A percentile compares a stretch with the other conserved stretches of the same genome.
phyloP scores from a whole-genome alignment of 2,113 vertebrate species.

The Scopus umbretta region DNA sequence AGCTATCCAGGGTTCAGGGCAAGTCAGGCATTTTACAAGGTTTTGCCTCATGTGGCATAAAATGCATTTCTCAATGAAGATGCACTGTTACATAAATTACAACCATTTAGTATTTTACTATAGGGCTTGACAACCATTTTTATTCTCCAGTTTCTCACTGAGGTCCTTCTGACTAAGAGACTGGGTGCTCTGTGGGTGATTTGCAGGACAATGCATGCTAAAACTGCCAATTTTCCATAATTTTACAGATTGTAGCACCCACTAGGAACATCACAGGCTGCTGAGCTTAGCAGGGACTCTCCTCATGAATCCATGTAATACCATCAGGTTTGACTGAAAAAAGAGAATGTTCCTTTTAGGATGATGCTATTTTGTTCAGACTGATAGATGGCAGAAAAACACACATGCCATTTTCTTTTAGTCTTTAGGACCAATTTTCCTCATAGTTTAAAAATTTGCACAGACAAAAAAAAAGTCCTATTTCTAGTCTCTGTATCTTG shows the following conservation, averaged over 20 bases:
- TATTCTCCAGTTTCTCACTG: background rate
- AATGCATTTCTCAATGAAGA: background rate
- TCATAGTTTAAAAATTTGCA: background rate
- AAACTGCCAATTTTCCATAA: background rate
- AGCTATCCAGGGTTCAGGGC: background rate
- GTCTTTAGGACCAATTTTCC: background rate
- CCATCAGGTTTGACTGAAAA: background rate
- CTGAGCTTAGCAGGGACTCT: rapidly evolving
- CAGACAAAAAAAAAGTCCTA: background rate
- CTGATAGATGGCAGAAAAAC: background rate
- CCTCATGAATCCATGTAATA: background rate
- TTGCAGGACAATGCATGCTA: background rate
- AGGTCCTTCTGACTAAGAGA: background rate
- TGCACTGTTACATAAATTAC: background rate
- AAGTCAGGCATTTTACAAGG: background rate
- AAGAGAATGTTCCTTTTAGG: background rate
- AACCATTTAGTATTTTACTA: background rate
- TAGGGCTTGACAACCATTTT: background rate
- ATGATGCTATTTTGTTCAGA: background rate
- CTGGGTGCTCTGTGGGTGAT: background rate
- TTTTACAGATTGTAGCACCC: background rate
- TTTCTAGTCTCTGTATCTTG: background rate
- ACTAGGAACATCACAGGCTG: background rate
- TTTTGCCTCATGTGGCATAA: background rate
- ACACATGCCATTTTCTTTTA: background rate